Evolutionary conservation across 1,140 invertebrate genomes (phyloP), one percentile per base, ranked within the genome.

Genomic region (Eueides isabella): DNA sequence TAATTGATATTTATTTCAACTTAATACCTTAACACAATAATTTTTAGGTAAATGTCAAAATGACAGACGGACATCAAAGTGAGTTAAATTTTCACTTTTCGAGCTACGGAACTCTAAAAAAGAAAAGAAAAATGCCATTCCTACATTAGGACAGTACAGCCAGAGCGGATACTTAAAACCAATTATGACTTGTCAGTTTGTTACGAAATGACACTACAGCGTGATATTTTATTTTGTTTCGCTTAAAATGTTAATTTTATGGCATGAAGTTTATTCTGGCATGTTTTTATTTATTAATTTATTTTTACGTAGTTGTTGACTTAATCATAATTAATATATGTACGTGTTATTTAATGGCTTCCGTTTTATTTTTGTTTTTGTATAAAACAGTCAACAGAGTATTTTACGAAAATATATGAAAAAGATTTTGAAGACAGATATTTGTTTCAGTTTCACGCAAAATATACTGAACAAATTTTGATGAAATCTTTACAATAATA

Each of bases 171-270:
- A 55, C 48, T 55, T 55, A 26, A 23, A 55, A 26, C 48, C 48
- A 55, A 55, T 55, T 55, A 55, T 55, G 11, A 55, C 48, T 55
- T 55, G 48, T 12, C 23, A 55, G 23, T 26, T 55, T 55, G 48
- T 26, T 55, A 55, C 11, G 23, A 26, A 55, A 55, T 26, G 48
- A 55, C 48, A 23, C 7, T 23, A 26, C 48, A 55, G 23, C 7
- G 4, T 55, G 12, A 19, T 44, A 19, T 19, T 44, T 44, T 44
- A 44, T 44, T 44, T 44, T 14, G 16, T 44, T 44, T 16, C 48
- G 19, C 23, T 55, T 23, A 55, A 55, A 55, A 55, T 26, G 48
- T 55, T 26, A 55, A 55, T 55, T 55, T 55, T 55, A 55, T 26
- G 7, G 9, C 48, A 4, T 23, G 7, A 1, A 55, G 6, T 5